Base-by-base conservation (phyloP, 2,113 vertebrate species). In the Isurus oxyrinchus region DNA sequence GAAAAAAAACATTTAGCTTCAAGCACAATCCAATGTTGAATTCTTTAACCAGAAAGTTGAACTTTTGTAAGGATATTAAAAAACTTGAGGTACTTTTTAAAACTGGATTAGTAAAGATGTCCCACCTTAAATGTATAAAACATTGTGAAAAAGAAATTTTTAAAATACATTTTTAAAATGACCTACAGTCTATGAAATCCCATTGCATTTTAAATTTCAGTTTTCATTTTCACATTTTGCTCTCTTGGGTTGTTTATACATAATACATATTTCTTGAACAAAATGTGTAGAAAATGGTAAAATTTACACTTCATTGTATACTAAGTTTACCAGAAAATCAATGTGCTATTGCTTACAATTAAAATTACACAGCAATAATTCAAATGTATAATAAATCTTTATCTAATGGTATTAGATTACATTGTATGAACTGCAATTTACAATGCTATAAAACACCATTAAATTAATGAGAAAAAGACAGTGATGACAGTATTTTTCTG, bases 281-380 rank as follows among this genome's bases (percentile, higher is more conserved):
- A 95, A 95, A 76, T 53, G 66, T 95, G 66, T 95, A 95, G 94
- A 95, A 95, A 95, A 69, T 95, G 44, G 67, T 72, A 72, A 72
- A 44, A 95, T 95, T 95, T 95, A 95, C 94, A 95, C 94, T 95
- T 69, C 94, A 94, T 66, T 94, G n/a, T 95, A 55, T 72, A 31
- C 94, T 95, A 95, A 55, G 66, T 49, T 95, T 49, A 69, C 49
- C 49, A 76, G 49, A 95, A 94, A 67, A 72, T 66, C 23, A 95
- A 95, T 53, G 44, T 76, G 67, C 94, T 95, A 95, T 95, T 95
- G 67, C 67, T 95, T 95, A 72, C 66, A 53, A 95, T 95, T 95
- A 95, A 95, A 95, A 95, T 95, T 95, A 95, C 67, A 95, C 94
- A 69, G 63, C 94, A 95, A 95, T 95, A 95, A 95, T 55, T 72